Base-by-base conservation (phyloP, 1,140 invertebrate species). In the roundworm (Caenorhabditis elegans) region DNA sequence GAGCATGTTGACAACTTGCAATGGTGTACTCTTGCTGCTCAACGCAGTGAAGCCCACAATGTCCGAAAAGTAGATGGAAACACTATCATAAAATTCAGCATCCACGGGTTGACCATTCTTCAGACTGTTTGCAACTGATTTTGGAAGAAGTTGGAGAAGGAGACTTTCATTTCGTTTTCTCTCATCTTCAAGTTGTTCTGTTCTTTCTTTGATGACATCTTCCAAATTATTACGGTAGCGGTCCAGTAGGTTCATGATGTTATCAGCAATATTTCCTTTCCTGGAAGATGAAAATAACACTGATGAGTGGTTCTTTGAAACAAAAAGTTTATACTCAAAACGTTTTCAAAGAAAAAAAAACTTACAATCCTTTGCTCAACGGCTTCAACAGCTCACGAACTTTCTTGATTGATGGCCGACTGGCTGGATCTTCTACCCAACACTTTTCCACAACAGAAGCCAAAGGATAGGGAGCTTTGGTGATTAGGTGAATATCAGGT, bases 141-240 rank as follows among this genome's bases (percentile, higher is more conserved):
- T 93, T 0, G 96, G 96, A 55, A 98, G 90, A 95, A 98, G 96
- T 91, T 95, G 87, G 93, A 94, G 82, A 0, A 98, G 90, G 28
- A 98, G 89, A 13, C 93, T 93, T 86, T 95, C 94, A 83, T 95
- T 97, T 92, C 97, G 96, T 90, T 95, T 96, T 89, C 97, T 97
- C 90, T 98, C 96, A 89, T 97, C 95, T 79, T 95, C 93, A 43
- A 97, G 90, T 90, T 96, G 94, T 89, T 95, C 94, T 0, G 95
- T 97, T 80, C 95, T 91, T 88, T 97, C 95, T 87, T 96, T 95
- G 0, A 97, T 95, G 0, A 97, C 89, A 1, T 92, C 93, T 90
- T 95, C 94, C 75, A 95, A 89, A 90, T 95, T 94, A 77, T 92
- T 93, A 0, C 94, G 93, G 88, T 95, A 95, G 86, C 94, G 94